Percentiles rank a stretch among this genome's conserved stretches.
Evolutionary conservation across 2,113 vertebrate genomes (phyloP).

Genomic region (Sander lucioperca): DNA sequence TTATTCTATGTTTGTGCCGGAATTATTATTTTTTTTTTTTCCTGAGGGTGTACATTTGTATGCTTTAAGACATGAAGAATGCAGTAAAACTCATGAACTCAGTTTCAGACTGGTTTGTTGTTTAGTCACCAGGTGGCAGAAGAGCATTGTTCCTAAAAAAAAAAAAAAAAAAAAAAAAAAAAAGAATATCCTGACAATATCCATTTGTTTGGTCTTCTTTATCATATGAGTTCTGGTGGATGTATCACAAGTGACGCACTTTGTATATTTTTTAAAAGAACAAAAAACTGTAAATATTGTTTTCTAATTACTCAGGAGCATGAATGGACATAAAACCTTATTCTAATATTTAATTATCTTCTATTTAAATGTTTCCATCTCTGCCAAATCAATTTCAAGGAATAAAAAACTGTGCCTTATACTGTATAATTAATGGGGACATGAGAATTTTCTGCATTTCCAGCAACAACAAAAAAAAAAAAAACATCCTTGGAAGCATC

Average conservation of each 20-base stretch:
- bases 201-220: background rate
- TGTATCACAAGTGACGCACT: background rate
- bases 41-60: background rate
- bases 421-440: constrained; percentile 20
- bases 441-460: constrained; percentile 51
- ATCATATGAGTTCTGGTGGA: background rate
- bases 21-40: background rate
- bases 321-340: background rate
- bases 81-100: constrained; percentile 13
- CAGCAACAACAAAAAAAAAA: background rate
- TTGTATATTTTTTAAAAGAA: background rate
- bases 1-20: constrained; percentile 2
- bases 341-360: background rate
- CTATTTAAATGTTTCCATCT: background rate
- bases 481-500: constrained; percentile 40
- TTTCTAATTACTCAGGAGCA: background rate
- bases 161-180: too few relatives aligned
- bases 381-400: background rate
- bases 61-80: background rate
- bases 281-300: background rate
- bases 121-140: constrained; percentile 71
- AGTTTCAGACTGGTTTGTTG: constrained; percentile 25
- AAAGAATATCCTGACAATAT: background rate
- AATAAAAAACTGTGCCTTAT: background rate
- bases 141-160: constrained; percentile 50